phyloP scores from a whole-genome alignment of 1,140 invertebrate species.

The Pseudomyrmex cubaensis region DNA sequence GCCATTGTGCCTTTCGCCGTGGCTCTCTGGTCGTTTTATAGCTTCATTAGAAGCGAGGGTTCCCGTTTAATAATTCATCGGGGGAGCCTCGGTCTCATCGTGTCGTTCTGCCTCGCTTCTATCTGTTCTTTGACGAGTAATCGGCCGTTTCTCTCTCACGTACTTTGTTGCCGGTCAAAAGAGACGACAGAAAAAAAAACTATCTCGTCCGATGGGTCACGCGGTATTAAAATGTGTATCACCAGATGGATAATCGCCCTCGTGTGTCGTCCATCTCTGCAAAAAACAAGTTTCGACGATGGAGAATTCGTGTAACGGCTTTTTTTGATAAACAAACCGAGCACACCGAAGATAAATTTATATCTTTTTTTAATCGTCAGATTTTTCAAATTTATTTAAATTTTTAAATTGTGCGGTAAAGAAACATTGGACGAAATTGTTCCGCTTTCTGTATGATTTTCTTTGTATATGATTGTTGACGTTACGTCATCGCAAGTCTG shows the following conservation, averaged over 20 bases:
- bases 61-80: slow-evolving; percentile 79
- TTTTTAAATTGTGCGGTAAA: not conserved
- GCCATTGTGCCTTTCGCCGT: slow-evolving; percentile 35
- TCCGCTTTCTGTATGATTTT: slow-evolving; percentile 10
- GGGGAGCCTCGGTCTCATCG: slow-evolving; percentile 51
- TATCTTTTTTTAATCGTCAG: not conserved
- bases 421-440: not conserved
- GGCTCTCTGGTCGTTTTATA: slow-evolving; percentile 72
- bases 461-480: slow-evolving; percentile 64
- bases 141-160: slow-evolving; percentile 28
- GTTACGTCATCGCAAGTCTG: slow-evolving; percentile 45
- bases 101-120: slow-evolving; percentile 24
- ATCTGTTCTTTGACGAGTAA: slow-evolving; percentile 62
- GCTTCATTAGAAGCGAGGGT: slow-evolving; percentile 78
- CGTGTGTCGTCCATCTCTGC: not conserved
- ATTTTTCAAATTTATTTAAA: not conserved
- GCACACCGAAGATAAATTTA: no score
- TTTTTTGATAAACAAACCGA: not conserved
- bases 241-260: not conserved
- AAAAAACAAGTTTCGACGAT: not conserved
- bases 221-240: slow-evolving; percentile 39
- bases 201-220: slow-evolving; percentile 16
- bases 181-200: slow-evolving; percentile 6
- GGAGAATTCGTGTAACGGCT: not conserved
- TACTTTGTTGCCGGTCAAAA: slow-evolving; percentile 17